These are phyloP conservation scores for Alviniconcha marisindica DNA, from an alignment of 1,140 invertebrate species.

Conservation along the genomic window DNA sequence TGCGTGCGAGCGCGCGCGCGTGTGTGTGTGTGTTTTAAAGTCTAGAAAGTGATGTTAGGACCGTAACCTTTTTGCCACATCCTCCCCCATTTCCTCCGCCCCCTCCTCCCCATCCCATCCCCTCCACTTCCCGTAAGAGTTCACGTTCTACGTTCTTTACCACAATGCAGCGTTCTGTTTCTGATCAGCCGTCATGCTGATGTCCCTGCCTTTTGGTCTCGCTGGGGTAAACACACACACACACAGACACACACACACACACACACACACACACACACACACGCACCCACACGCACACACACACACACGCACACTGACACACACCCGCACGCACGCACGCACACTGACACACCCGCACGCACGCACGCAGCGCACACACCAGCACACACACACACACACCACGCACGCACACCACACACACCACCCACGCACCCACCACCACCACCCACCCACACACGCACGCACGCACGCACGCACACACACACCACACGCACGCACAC, in stretches of 20 bases:
- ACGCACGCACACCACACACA: slow-evolving; percentile 30
- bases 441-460: slow-evolving; percentile 5
- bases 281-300: neutral
- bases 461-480: neutral
- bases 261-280: neutral
- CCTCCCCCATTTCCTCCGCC: no score
- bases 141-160: no score
- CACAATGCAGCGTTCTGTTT: no score
- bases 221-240: no score
- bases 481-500: slow-evolving; percentile 13
- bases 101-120: no score
- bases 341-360: neutral
- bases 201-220: no score
- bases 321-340: neutral
- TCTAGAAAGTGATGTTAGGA: no score
- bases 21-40: neutral
- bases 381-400: slow-evolving; percentile 9
- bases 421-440: slow-evolving; percentile 31
- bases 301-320: neutral
- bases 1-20: neutral
- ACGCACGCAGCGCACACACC: slow-evolving; percentile 16
- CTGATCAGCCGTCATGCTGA: no score
- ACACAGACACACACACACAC: no score
- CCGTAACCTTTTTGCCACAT: no score
- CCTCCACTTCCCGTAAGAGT: no score